Evolutionary conservation across 2,797 vertebrate species (phyloP), one percentile per base, ranked within the genome.

Genomic region (Anguilla megastoma): DNA sequence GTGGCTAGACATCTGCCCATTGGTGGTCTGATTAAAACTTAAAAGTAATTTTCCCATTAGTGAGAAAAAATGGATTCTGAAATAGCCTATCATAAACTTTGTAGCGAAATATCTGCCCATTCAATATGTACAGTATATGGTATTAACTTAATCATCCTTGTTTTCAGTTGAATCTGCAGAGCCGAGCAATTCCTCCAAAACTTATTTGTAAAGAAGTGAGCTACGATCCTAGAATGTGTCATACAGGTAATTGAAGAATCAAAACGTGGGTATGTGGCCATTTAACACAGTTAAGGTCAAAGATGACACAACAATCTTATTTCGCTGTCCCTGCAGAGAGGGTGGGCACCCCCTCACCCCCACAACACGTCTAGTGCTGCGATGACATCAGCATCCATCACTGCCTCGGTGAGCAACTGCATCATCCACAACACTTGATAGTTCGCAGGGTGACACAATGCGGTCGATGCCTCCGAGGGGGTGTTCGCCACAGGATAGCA

Each of bases 401-500:
- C 50, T 58, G 83, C 83, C 83, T 58, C n/a, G 27, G 16, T 54
- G 83, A 84, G 50, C 24, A 58, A 84, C 54, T 54, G 58, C 52
- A 84, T 84, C 83, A 84, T 58, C 82, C 45, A 16, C 83, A 48
- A n/a, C 24, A 9, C 82, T 84, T 84, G 82, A 84, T 84, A 84
- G 50, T 54, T 84, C 30, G 45, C 24, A 4, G 82, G 79, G 45
- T 52, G 50, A 52, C 82, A 84, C 45, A 21, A 27, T 84, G 50
- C 50, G 52, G 8, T 84, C 50, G 9, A 54, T 58, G 50, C n/a
- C n/a, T 84, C n/a, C 1, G n/a, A 33, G 83, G n/a, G 27, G 24
- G 50, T n/a, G 82, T 30, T 18, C 18, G 24, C 52, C 52, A 33
- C 27, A 84, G 52, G 83, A 84, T 84, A 54, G n/a, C 52, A 56